Base-by-base conservation (phyloP, 1,140 invertebrate species). In the Drosophila repletoides region DNA sequence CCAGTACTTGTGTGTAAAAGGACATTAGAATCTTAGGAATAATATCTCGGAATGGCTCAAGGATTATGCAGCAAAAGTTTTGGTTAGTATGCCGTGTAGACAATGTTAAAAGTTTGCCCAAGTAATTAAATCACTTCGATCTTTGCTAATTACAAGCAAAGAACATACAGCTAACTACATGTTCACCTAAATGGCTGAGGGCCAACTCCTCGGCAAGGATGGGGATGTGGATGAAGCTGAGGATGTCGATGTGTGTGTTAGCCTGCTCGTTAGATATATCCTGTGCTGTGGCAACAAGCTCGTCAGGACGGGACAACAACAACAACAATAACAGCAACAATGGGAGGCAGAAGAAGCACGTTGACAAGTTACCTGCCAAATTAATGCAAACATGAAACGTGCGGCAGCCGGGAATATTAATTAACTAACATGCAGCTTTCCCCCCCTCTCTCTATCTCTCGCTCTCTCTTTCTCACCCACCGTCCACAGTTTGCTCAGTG, bases 121-220 rank as follows among this genome's bases (percentile, higher is more conserved):
- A 86, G 80, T 87, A 86, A 86, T 86, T 86, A 86, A 86, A 86
- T 86, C 80, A 86, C 80, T 86, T 86, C 81, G 80, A 86, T 86
- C 80, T 87, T 80, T 69, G 80, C 80, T 86, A 86, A 86, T 86
- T 86, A 86, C 80, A 81, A 87, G 72, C 46, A 38, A 55, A 60
- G 43, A 86, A 79, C 80, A 79, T 60, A 67, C 63, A 72, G 56
- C 51, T 63, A 63, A 55, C 55, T 66, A 61, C 38, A 64, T 38
- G 52, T 48, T 28, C 29, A 34, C 45, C n/a, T 52, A 56, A 52
- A 52, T 49, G 41, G 40, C 58, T 55, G 46, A 52, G 17, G n/a
- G 40, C 22, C 5, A 7, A 17, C 7, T 36, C 6, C 1, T 1
- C 22, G 10, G n/a, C 17, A 22, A 9, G 19, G 15, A 3, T 31